These are phyloP conservation scores for Laodelphax striatellus DNA, from an alignment of 1,140 invertebrate genomes.

Conservation along the genomic window DNA sequence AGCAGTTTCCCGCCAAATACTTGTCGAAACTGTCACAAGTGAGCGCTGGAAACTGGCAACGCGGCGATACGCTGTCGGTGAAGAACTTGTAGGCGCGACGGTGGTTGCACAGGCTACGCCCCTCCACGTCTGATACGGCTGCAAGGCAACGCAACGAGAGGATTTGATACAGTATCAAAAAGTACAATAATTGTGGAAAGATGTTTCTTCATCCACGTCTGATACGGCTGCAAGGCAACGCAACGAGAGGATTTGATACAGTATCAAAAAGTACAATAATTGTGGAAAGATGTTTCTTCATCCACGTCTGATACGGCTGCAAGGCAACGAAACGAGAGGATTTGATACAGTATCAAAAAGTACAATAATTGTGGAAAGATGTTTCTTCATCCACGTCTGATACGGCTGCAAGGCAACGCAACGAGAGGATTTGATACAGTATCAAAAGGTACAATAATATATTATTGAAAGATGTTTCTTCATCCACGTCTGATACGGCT, in stretches of 20 bases:
- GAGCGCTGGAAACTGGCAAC: conserved; percentile 81
- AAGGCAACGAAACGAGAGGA: too few relatives aligned
- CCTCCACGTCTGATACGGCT: conserved; percentile 63
- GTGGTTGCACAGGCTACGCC: conserved; percentile 82
- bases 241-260: too few relatives aligned
- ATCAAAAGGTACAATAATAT: too few relatives aligned
- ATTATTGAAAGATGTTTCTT: too few relatives aligned
- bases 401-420: conserved; percentile 36
- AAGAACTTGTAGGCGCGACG: conserved; percentile 86
- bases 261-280: too few relatives aligned
- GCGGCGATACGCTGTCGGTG: conserved; percentile 81
- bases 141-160: conserved; percentile 15
- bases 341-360: too few relatives aligned
- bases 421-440: too few relatives aligned
- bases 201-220: conserved; percentile 68
- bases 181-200: too few relatives aligned
- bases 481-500: conserved; percentile 63
- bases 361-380: too few relatives aligned
- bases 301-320: conserved; percentile 57
- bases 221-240: conserved; percentile 41
- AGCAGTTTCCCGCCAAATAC: conserved; percentile 63
- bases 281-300: too few relatives aligned
- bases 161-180: too few relatives aligned
- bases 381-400: conserved; percentile 70
- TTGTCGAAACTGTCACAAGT: conserved; percentile 76